Evolutionary conservation across 1,140 invertebrate species (phyloP).

Genomic region (Spodoptera litura): DNA sequence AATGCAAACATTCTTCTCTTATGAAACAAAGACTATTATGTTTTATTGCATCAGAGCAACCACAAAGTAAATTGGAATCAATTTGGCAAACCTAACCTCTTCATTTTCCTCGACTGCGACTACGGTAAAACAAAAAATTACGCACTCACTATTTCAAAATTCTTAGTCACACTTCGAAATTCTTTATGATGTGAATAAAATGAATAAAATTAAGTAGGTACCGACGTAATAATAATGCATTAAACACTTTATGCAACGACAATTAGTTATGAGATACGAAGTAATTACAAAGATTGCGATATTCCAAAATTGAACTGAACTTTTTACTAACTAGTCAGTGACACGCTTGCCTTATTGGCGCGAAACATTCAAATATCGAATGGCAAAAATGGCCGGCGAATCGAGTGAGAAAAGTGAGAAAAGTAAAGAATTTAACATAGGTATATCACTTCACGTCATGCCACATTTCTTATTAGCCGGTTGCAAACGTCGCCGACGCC

Average conservation of each 20-base stretch:
- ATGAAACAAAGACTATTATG: constrained; percentile 25
- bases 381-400: not conserved
- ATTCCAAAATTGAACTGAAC: not conserved
- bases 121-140: constrained; percentile 20
- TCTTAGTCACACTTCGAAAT: constrained; percentile 28
- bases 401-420: not conserved
- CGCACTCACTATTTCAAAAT: constrained; percentile 11
- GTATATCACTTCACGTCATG: constrained; percentile 8
- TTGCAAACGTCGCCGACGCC: constrained; percentile 20
- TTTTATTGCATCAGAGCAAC: constrained; percentile 11
- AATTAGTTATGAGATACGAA: constrained; percentile 7
- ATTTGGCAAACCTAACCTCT: constrained; percentile 27
- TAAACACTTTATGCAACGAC: constrained; percentile 21
- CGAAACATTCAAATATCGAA: not conserved
- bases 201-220: too few relatives aligned
- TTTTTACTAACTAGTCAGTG: constrained; percentile 6
- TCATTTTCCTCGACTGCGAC: constrained; percentile 1
- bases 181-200: constrained; percentile 12
- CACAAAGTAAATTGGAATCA: constrained; percentile 35
- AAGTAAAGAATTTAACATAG: not conserved
- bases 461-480: constrained; percentile 40
- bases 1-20: constrained; percentile 27
- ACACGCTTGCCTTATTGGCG: not conserved
- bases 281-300: constrained; percentile 6
- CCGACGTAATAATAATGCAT: constrained; percentile 18